phyloP scores from a whole-genome alignment of 2,113 vertebrate species.

The Scomber scombrus region DNA sequence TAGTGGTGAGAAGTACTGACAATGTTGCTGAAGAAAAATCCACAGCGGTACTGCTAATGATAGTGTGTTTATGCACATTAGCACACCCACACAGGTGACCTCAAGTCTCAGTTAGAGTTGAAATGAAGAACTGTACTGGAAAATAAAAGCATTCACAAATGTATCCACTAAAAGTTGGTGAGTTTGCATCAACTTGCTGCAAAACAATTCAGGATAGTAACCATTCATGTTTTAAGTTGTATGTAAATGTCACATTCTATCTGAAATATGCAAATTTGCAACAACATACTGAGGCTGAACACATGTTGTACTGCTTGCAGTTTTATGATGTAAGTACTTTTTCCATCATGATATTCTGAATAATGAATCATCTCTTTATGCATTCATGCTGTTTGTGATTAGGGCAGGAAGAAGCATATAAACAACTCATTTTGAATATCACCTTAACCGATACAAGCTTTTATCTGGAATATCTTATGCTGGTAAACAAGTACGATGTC shows the following conservation, averaged over 20 bases:
- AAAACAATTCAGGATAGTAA: no score
- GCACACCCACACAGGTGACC: no score
- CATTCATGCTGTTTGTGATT: conserved; percentile 31
- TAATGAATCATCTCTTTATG: conserved; percentile 31
- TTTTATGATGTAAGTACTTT: not conserved
- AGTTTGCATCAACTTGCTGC: no score
- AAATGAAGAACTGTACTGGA: no score
- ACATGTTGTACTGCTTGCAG: not conserved
- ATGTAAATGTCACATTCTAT: not conserved
- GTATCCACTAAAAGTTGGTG: not conserved
- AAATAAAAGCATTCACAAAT: not conserved
- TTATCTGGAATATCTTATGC: conserved; percentile 51
- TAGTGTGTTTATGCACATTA: no score
- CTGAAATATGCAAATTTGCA: conserved; percentile 19
- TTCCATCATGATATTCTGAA: conserved; percentile 7
- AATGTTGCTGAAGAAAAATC: no score
- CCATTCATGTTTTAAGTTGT: no score
- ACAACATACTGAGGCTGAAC: not conserved
- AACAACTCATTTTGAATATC: conserved; percentile 42
- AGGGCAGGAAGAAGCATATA: conserved; percentile 25
- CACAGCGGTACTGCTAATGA: no score
- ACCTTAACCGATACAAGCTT: conserved; percentile 34
- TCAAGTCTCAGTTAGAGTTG: no score
- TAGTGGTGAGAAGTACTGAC: no score
- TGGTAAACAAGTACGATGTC: conserved; percentile 62